A percentile compares a stretch with the other conserved stretches of the same genome.
Conservation (phyloP, 1,140 invertebrate genomes). For the Panonychus citri region DNA sequence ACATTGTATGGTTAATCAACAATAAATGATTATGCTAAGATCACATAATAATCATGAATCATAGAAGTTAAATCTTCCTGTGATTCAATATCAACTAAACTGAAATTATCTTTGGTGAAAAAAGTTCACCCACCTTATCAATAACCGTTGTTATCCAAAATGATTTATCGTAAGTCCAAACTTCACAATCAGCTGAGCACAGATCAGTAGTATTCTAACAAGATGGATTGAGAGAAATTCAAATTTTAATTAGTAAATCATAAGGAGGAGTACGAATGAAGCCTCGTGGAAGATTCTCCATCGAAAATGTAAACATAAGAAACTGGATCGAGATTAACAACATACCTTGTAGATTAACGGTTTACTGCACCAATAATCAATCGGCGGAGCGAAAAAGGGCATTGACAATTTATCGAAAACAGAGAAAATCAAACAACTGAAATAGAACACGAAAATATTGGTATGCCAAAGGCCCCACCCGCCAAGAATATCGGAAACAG, state of each 20-base stretch:
- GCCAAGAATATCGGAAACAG: conserved; percentile 1
- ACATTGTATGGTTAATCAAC: background rate
- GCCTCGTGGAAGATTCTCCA: background rate
- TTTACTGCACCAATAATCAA: conserved; percentile 2
- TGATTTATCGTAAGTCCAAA: conserved; percentile 11
- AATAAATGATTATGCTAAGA: too few relatives aligned
- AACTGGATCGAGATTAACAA: background rate
- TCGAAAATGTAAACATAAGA: too few relatives aligned
- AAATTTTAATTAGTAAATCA: background rate
- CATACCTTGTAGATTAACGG: background rate
- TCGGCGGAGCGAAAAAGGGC: background rate
- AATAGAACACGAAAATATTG: conserved; percentile 1
- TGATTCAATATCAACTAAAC: too few relatives aligned
- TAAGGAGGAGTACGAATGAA: background rate
- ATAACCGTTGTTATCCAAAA: conserved; percentile 12
- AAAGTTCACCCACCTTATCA: conserved; percentile 7
- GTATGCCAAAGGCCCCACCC: background rate
- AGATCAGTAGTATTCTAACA: background rate
- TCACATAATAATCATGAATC: too few relatives aligned
- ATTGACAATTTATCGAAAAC: background rate
- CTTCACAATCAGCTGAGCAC: conserved; percentile 3
- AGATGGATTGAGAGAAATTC: background rate
- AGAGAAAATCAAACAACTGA: background rate
- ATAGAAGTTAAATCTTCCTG: too few relatives aligned
- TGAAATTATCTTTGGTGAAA: too few relatives aligned